These are phyloP conservation scores for Bactericera cockerelli DNA, from an alignment of 1,140 invertebrate species.

Conservation along the genomic window DNA sequence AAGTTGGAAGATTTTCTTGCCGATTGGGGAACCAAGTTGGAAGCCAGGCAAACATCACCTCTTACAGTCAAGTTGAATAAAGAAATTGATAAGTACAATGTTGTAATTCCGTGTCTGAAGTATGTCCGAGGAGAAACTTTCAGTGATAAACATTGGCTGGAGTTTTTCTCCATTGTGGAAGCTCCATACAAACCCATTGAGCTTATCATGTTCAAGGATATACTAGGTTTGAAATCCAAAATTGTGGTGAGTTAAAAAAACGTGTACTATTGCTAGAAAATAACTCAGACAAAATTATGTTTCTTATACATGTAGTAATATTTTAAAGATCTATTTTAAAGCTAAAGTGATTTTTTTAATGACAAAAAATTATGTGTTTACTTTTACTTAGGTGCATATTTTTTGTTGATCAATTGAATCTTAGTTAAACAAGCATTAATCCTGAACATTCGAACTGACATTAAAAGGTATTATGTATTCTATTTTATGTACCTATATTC, in stretches of 20 bases:
- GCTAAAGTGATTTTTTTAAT: no score
- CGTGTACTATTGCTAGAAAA: no score
- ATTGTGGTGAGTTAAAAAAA: background rate
- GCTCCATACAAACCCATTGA: slow-evolving; percentile 56
- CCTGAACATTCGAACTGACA: no score
- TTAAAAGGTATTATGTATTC: no score
- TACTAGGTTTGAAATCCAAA: slow-evolving; percentile 44
- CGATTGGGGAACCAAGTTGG: slow-evolving; percentile 51
- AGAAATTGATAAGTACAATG: slow-evolving; percentile 51
- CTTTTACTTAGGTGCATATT: no score
- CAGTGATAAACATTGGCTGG: slow-evolving; percentile 87
- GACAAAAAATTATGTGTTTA: no score
- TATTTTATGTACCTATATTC: no score
- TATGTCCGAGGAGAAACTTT: slow-evolving; percentile 74
- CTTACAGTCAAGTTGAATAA: slow-evolving; percentile 53
- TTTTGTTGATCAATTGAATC: no score
- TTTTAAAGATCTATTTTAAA: no score
- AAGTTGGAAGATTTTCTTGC: slow-evolving; percentile 60
- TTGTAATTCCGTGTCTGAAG: slow-evolving; percentile 35
- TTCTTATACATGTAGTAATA: no score
- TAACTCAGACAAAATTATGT: no score
- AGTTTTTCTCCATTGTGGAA: slow-evolving; percentile 65
- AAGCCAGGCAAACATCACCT: slow-evolving; percentile 36
- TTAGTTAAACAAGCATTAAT: no score
- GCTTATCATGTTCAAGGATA: slow-evolving; percentile 60